Conservation (phyloP, 2,113 vertebrate species). For the Scartelaos histophorus region DNA sequence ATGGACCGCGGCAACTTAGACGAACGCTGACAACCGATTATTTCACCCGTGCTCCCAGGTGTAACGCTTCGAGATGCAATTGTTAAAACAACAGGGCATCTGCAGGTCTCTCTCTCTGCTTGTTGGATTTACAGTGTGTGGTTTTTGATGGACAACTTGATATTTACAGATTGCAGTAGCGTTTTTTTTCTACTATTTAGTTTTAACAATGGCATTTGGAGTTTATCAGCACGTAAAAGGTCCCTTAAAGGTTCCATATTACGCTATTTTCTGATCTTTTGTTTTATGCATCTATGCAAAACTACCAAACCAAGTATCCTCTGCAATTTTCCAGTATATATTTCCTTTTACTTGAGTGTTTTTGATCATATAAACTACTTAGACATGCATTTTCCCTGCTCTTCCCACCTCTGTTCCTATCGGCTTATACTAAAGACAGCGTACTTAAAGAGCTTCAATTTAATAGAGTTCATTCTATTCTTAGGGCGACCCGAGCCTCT, state of each 20-base stretch:
- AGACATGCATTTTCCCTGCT: background rate
- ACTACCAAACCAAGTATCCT: too few relatives aligned
- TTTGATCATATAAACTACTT: background rate
- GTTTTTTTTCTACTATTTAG: too few relatives aligned
- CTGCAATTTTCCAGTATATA: too few relatives aligned
- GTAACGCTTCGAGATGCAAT: conserved; percentile 44
- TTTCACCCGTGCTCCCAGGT: conserved; percentile 51
- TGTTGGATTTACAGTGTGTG: background rate
- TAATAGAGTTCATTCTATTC: conserved; percentile 65
- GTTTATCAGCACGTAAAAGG: too few relatives aligned
- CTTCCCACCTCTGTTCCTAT: conserved; percentile 20
- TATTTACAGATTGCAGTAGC: background rate
- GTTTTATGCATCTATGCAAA: too few relatives aligned
- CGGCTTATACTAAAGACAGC: conserved; percentile 58
- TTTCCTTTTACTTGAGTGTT: background rate
- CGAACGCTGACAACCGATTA: conserved; percentile 52
- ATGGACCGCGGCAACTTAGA: conserved; percentile 26
- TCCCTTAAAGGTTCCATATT: too few relatives aligned
- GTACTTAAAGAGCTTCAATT: conserved; percentile 53
- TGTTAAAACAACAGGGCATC: conserved; percentile 26
- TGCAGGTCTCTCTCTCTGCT: conserved; percentile 31
- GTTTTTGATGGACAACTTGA: conserved; percentile 40
- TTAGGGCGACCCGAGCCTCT: conserved; percentile 50
- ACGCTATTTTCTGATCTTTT: too few relatives aligned
- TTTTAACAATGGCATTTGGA: too few relatives aligned